Evolutionary conservation across 2,113 vertebrate genomes (phyloP), one percentile per base, ranked within the genome.

Genomic region (Macquaria australasica): DNA sequence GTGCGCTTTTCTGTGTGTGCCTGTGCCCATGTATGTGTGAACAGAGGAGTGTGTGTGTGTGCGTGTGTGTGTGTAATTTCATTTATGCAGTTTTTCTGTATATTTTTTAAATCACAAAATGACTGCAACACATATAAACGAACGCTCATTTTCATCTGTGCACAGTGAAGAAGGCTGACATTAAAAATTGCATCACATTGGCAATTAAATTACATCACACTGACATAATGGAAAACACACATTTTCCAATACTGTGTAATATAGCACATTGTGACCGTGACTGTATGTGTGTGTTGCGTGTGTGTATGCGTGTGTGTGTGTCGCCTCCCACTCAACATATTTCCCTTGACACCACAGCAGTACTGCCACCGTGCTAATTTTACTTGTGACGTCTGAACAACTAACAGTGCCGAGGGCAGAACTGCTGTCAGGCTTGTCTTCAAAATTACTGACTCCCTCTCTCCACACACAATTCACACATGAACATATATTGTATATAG

Each of bases 271-370:
- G 83, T 75, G 59, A 82, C 78, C 2, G n/a, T 83, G 89, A 73
- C 34, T 82, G 41, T 45, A 28, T 73, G 45, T 0, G 21, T n/a
- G 62, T 34, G 66, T 60, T 28, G 55, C 50, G 37, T 64, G 28
- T 51, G 56, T 5, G 9, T 50, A 28, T 60, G 64, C 48, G 11
- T 56, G 41, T 16, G 11, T 56, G 41, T 16, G 6, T 15, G 81
- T 39, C 50, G 63, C 87, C 86, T 82, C 89, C 90, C 84, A 92
- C 90, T 62, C 89, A 84, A 75, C 83, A 90, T 89, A 88, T 90
- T 91, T 85, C 81, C 43, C 72, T 68, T 25, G 41, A 70, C 56
- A 41, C 71, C 79, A 68, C 81, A 82, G 75, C 50, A 56, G 81
- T 58, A 25, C 71, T 59, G 77, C 72, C 80, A 79, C 63, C 56